Evolutionary conservation across 2,888 invertebrate genomes (phyloP), one percentile per base, ranked within the genome.

Genomic region (Amblyjoppa fuscipennis): DNA sequence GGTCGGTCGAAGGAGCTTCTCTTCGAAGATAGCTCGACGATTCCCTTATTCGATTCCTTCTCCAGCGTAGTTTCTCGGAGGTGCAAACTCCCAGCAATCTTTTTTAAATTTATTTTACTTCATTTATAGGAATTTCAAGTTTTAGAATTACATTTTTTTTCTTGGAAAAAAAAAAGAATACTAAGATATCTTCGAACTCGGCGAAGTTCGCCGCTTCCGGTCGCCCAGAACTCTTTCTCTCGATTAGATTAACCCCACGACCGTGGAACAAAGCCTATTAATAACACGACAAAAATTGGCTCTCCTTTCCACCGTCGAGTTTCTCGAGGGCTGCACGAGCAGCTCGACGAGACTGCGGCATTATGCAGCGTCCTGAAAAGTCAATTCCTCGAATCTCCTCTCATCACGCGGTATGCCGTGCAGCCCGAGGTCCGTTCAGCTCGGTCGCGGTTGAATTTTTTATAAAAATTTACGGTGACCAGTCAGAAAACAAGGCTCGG

Each of bases 391-490:
- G 28, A 25, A 59, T 28, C 28, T 13, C 20, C 59, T 3, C 13
- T 25, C 9, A 28, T 4, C 59, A 4, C 1, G 9, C 28, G 11
- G 49, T 16, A 53, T 53, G 25, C 66, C 20, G 11, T 34, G 25
- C 13, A 34, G 34, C n/a, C 61, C 45, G 51, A 61, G 71, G 61
- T 64, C 25, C 49, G 0, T 16, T 45, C 56, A 9, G 20, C 16
- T 16, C 9, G 16, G 25, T 31, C 20, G 49, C 20, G 70, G 61
- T 31, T 79, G 61, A 79, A 80, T 80, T 80, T 71, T 80, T 73
- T 53, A 71, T 80, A 73, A 80, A 61, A 80, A 80, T 73, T 71
- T 64, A 28, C 38, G 38, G 68, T 76, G 68, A 25, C 68, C 25
- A 41, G 64, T 51, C 2, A 61, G 38, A 16, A 11, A 28, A 64